Percentiles rank a stretch among this genome's conserved stretches.
These are phyloP conservation scores for Drosophila melanosoma DNA, from an alignment of 2,888 invertebrate species.

Conservation along the genomic window DNA sequence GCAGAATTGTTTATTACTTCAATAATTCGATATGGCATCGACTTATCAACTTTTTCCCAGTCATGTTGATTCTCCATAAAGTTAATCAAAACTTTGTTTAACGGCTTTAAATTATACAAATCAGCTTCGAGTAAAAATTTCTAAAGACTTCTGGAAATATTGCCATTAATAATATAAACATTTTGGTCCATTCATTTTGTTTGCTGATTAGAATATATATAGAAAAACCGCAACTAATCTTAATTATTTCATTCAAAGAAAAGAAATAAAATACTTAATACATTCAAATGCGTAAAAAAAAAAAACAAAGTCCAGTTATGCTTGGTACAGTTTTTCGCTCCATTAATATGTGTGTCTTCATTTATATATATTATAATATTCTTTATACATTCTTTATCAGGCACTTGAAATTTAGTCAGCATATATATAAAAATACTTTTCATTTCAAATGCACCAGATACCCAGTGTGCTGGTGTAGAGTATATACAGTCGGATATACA, in stretches of 20 bases:
- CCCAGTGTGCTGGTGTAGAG: background rate
- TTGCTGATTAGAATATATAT: too few relatives aligned
- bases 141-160: too few relatives aligned
- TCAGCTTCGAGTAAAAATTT: background rate
- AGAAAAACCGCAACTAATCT: too few relatives aligned
- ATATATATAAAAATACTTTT: background rate
- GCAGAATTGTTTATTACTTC: background rate
- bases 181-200: too few relatives aligned
- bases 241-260: too few relatives aligned
- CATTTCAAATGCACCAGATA: background rate
- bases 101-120: too few relatives aligned
- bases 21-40: background rate
- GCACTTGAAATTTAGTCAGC: background rate
- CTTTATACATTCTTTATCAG: conserved; percentile 9
- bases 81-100: too few relatives aligned
- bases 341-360: background rate
- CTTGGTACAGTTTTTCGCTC: background rate
- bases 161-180: too few relatives aligned
- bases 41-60: background rate
- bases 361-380: background rate
- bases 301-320: background rate
- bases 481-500: background rate
- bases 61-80: background rate
- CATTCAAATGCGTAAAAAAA: background rate
- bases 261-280: too few relatives aligned